A percentile compares a stretch with the other conserved stretches of the same genome.
phyloP scores from a whole-genome alignment of 2,888 invertebrate genomes.

The Parascotia fuliginaria region DNA sequence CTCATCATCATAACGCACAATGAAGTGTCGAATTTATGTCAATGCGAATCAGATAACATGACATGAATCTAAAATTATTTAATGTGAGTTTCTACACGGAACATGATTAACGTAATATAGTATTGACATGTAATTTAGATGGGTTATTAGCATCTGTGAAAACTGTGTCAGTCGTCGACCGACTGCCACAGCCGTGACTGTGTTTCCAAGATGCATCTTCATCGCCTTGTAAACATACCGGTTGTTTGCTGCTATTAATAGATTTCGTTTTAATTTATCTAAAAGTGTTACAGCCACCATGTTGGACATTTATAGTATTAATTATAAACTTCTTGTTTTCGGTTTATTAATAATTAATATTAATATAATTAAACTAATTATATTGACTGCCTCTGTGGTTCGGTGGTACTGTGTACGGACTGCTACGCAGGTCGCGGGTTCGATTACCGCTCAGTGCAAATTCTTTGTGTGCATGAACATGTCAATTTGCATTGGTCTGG shows the following conservation, averaged over 20 bases:
- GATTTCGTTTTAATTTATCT: constrained; percentile 20
- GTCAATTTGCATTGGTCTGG: too few species aligned
- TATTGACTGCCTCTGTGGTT: too few species aligned
- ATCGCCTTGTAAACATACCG: constrained; percentile 25
- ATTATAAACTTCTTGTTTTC: constrained; percentile 24
- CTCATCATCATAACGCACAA: constrained; percentile 26
- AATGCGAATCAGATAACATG: constrained; percentile 43
- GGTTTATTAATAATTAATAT: constrained; percentile 3
- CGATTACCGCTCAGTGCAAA: too few species aligned
- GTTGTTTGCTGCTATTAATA: constrained; percentile 33
- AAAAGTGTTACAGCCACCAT: constrained; percentile 21
- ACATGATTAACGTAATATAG: constrained; percentile 36
- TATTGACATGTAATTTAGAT: constrained; percentile 60
- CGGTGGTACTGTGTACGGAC: too few species aligned
- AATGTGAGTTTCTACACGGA: constrained; percentile 35
- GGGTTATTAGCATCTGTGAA: constrained; percentile 44
- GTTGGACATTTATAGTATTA: constrained; percentile 27
- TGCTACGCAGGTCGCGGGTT: too few species aligned
- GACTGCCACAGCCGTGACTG: constrained; percentile 46
- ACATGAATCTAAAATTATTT: constrained; percentile 32
- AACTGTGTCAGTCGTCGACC: constrained; percentile 75
- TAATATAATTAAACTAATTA: not conserved
- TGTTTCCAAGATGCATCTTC: constrained; percentile 37
- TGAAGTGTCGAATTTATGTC: constrained; percentile 34
- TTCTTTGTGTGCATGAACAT: too few species aligned